These are phyloP conservation scores for Todiramphus saurophagus DNA, from an alignment of 2,113 vertebrate genomes.

Conservation along the genomic window DNA sequence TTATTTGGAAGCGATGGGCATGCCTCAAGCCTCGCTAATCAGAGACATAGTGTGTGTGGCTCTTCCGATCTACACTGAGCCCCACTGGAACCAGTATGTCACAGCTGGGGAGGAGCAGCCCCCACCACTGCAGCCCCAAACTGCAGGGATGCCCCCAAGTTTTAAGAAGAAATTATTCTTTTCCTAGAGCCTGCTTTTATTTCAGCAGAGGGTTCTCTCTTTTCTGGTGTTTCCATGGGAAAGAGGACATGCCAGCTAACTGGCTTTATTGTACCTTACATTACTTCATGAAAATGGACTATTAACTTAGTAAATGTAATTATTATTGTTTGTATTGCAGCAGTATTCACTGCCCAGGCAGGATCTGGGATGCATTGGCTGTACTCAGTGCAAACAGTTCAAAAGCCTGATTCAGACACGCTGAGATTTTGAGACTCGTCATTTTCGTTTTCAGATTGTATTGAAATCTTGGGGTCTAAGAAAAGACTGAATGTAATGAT, in stretches of 20 bases:
- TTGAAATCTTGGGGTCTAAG: background rate
- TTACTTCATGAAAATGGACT: background rate
- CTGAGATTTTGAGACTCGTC: background rate
- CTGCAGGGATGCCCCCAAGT: background rate
- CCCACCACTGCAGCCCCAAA: background rate
- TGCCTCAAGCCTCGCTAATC: background rate
- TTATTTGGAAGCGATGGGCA: background rate
- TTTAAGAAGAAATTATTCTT: background rate
- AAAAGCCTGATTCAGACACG: background rate
- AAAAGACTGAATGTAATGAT: background rate
- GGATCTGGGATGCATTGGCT: background rate
- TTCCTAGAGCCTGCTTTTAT: background rate
- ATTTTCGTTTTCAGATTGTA: background rate
- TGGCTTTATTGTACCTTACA: background rate
- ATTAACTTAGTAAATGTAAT: background rate
- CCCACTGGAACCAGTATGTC: background rate
- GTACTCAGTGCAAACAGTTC: background rate
- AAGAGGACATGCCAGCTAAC: background rate
- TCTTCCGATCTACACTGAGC: background rate
- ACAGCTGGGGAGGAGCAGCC: background rate
- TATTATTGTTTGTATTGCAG: background rate
- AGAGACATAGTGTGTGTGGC: accelerated
- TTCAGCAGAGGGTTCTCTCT: background rate
- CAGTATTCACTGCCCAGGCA: background rate
- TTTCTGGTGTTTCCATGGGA: constrained; percentile 4